Conservation (phyloP, 64 coral and sea anemone genomes). For the Astreopora myriophthalma region DNA sequence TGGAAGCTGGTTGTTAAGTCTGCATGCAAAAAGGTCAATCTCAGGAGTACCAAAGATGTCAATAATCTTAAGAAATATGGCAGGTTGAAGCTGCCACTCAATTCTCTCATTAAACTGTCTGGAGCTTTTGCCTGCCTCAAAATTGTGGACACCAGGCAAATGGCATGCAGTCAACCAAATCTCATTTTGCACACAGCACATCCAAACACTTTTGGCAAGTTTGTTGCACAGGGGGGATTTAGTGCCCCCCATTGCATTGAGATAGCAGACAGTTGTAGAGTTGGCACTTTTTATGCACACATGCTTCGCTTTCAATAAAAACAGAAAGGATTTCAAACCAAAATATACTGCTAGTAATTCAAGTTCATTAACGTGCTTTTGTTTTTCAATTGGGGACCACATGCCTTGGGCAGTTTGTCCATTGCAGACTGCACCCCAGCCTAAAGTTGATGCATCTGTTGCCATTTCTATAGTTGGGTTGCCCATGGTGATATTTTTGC, state of each 20-base stretch:
- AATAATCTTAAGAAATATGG: background rate
- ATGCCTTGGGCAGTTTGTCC: too few species aligned
- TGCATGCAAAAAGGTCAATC: constrained; percentile 18
- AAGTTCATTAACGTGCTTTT: too few species aligned
- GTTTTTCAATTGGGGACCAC: too few species aligned
- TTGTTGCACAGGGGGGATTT: constrained; percentile 34
- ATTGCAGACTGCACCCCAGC: too few species aligned
- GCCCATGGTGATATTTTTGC: constrained; percentile 2
- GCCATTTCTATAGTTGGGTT: constrained; percentile 19
- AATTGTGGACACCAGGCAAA: background rate
- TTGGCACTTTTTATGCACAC: constrained; percentile 37
- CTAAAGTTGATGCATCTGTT: constrained; percentile 39
- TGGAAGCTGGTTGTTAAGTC: constrained; percentile 9
- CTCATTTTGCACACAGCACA: constrained; percentile 27
- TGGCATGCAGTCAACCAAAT: constrained; percentile 44
- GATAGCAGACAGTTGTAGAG: constrained; percentile 45
- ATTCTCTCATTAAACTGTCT: too few species aligned
- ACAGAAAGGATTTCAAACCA: too few species aligned
- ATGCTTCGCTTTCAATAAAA: background rate
- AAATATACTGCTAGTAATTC: constrained; percentile 1
- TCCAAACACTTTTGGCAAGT: constrained; percentile 28
- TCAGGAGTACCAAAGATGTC: constrained; percentile 1
- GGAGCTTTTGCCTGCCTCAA: background rate
- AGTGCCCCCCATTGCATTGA: constrained; percentile 62
- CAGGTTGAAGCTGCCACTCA: too few species aligned